These are phyloP conservation scores for Nyctibius bracteatus DNA, from an alignment of 2,113 vertebrate species.

Conservation along the genomic window DNA sequence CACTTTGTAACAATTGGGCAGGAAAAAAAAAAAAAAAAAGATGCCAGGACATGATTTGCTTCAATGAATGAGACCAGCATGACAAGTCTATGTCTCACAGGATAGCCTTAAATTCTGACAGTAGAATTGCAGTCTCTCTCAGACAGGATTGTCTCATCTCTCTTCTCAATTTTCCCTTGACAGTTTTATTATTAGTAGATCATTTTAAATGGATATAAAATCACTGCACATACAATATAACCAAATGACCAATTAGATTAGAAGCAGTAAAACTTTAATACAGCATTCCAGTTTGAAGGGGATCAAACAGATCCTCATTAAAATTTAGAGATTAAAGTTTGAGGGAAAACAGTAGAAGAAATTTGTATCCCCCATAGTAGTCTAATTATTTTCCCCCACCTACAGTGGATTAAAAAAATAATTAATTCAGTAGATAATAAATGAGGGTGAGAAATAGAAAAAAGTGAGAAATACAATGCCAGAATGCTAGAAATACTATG, in stretches of 20 bases:
- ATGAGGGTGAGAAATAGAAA: not conserved
- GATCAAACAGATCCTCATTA: not conserved
- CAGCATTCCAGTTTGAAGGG: not conserved
- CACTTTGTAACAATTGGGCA: not conserved
- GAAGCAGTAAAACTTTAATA: constrained; percentile 1
- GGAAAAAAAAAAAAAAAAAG: not conserved
- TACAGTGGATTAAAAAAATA: not conserved
- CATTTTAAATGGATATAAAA: not conserved
- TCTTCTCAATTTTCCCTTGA: not conserved
- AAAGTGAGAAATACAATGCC: not conserved
- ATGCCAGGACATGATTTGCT: not conserved
- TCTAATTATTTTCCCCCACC: not conserved
- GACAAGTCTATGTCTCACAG: not conserved
- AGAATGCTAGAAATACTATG: not conserved
- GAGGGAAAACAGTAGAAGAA: constrained; percentile 2
- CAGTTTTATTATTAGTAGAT: not conserved
- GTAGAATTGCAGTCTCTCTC: not conserved
- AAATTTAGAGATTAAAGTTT: constrained; percentile 21
- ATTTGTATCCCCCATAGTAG: not conserved
- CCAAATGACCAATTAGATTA: not conserved
- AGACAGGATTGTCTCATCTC: not conserved
- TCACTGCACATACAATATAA: not conserved
- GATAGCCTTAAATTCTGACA: not conserved
- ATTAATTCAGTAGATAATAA: not conserved
- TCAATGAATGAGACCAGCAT: not conserved